phyloP scores from a whole-genome alignment of 2,888 invertebrate species.

The Ennomos fuscantarius region DNA sequence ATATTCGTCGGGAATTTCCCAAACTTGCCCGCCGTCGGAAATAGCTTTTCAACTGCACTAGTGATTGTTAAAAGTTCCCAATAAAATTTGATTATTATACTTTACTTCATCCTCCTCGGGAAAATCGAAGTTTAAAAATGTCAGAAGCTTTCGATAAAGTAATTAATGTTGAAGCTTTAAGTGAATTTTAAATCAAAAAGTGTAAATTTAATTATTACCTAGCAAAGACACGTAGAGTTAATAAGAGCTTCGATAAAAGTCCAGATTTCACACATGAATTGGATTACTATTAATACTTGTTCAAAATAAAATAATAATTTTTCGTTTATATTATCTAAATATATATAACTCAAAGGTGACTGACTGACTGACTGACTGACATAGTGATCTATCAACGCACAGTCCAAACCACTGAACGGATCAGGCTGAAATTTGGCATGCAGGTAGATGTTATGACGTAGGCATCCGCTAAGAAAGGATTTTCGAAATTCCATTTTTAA shows the following conservation, averaged over 20 bases:
- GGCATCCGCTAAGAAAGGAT: no score
- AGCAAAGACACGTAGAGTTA: slow-evolving; percentile 5
- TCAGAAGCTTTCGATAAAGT: slow-evolving; percentile 13
- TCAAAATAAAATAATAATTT: no score
- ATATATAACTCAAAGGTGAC: no score
- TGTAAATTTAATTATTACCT: slow-evolving; percentile 22
- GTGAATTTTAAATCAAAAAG: slow-evolving; percentile 15
- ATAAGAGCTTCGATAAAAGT: background rate
- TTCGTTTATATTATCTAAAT: no score
- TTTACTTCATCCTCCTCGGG: background rate
- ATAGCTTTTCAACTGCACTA: slow-evolving; percentile 19
- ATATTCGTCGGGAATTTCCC: slow-evolving; percentile 13
- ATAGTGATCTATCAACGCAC: no score
- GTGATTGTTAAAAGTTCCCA: slow-evolving; percentile 37
- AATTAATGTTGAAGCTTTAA: slow-evolving; percentile 20
- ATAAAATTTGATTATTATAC: slow-evolving; percentile 43
- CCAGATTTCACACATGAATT: no score
- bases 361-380: no score
- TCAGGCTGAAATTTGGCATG: no score
- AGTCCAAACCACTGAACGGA: no score
- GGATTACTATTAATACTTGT: no score
- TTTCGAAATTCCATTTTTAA: no score
- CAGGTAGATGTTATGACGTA: no score
- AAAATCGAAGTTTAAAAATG: slow-evolving; percentile 10
- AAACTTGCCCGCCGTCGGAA: slow-evolving; percentile 15